Base-by-base conservation (phyloP, 2,888 invertebrate genomes). In the Amphiduros pacificus region DNA sequence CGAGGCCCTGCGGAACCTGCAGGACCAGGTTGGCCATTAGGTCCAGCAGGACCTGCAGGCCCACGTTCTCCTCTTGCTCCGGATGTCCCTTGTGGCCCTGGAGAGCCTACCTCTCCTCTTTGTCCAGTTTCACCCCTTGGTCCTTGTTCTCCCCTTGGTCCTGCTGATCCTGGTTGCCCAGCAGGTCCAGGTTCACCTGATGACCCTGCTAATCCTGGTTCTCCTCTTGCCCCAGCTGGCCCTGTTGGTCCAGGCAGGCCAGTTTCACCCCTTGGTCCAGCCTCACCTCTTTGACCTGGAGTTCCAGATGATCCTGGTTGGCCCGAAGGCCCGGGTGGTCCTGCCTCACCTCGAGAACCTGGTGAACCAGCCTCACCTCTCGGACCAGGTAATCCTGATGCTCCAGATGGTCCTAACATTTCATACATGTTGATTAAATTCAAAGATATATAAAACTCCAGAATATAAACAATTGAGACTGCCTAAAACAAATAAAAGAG, bases 251-350 rank as follows among this genome's bases (percentile, higher is more conserved):
- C 62, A 1, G 55, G 53, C 28, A 49, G 55, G 36, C 67, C 68
- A 32, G 54, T 28, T 24, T 50, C 51, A 14, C 70, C 70, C 24
- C 55, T 20, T 52, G 50, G 58, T 32, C 70, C 70, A 40, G 55
- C 40, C 20, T 22, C 22, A n/a, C 71, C 71, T 48, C 17, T 28
- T n/a, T 31, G n/a, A 26, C 52, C 68, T 20, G 59, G 52, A 40
- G 56, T 31, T 41, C 68, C 68, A 40, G 59, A 11, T 11, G 57
- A 26, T 61, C 68, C 68, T 31, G 40, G 17, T 44, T 59, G 48
- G 26, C 66, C 66, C 24, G 59, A 26, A 22, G 22, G 44, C 17
- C 67, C 63, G 41, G 22, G 44, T n/a, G 58, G 59, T 31, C 67
- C 67, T 27, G 52, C 24, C 5, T 28, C 55, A 27, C 67, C 67